Base-by-base conservation (phyloP, 2,797 vertebrate species). In the Nyctibius grandis region DNA sequence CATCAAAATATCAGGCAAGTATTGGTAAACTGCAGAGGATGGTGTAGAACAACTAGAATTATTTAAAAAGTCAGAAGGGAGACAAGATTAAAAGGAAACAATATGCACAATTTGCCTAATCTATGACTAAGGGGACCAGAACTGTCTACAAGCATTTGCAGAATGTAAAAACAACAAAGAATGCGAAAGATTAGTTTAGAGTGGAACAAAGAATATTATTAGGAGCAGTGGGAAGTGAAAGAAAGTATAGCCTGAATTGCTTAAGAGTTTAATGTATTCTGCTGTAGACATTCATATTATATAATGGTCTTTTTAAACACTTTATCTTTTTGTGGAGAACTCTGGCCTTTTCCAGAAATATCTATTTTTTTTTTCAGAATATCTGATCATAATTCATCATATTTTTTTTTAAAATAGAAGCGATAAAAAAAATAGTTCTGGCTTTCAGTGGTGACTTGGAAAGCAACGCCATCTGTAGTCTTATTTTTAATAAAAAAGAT, bases 201-300 rank as follows among this genome's bases (percentile, higher is more conserved):
- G 17, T 64, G 60, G 92, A 95, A 94, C 86, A 95, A 95, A 92
- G 38, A 82, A 19, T 93, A 89, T 94, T 93, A 89, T 96, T 96
- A 91, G 88, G 89, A 96, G 59, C 85, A 76, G 90, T 91, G 83
- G 89, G 89, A 91, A 93, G 80, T 3, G 18, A 73, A 90, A 83
- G 36, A 80, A 93, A 89, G 42, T 25, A 15, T 63, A 87, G 79
- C 80, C 42, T 91, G 93, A 86, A 53, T 40, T 91, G 70, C 85
- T 57, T 54, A 44, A 61, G 44, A 73, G 17, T 65, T 91, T 40
- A 92, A 94, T 91, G 28, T 28, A 33, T 85, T 90, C 57, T 2
- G 4, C 48, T 87, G 63, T 60, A 89, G 75, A 63, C 59, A 56
- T 76, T 73, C 22, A 1, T 56, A 22, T 95, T 95, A 59, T 81